A percentile compares a stretch with the other conserved stretches of the same genome.
These are phyloP conservation scores for Egretta garzetta DNA, from an alignment of 2,113 vertebrate species.

Conservation along the genomic window DNA sequence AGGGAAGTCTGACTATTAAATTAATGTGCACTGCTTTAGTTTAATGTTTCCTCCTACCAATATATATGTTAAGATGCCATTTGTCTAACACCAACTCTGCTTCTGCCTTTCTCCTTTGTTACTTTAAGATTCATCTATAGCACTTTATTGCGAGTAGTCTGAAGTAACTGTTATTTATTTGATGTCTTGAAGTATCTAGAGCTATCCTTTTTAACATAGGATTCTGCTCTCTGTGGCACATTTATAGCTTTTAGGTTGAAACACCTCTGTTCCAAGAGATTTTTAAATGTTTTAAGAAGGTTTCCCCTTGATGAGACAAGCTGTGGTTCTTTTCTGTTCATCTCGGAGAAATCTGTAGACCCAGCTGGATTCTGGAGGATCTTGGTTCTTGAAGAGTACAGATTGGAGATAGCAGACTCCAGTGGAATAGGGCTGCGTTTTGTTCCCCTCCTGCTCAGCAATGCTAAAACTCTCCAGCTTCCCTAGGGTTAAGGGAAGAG, in stretches of 20 bases:
- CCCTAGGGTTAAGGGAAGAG: slow-evolving; percentile 41
- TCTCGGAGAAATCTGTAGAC: background rate
- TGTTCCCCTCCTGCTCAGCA: background rate
- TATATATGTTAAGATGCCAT: background rate
- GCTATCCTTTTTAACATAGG: background rate
- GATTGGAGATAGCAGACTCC: background rate
- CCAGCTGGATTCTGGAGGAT: background rate
- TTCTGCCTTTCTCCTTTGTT: background rate
- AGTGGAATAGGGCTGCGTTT: background rate
- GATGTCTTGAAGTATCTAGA: background rate
- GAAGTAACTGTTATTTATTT: background rate
- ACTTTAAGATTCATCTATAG: background rate
- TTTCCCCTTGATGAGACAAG: background rate
- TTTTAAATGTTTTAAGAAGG: background rate
- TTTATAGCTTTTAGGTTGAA: background rate
- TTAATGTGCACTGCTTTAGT: background rate
- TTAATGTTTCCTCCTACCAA: background rate
- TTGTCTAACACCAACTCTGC: background rate
- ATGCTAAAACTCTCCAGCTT: background rate
- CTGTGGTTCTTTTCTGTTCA: background rate
- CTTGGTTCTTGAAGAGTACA: background rate
- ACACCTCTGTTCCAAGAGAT: background rate
- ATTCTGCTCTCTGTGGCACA: background rate
- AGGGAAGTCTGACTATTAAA: background rate
- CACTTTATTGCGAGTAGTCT: background rate